Evolutionary conservation across 2,888 invertebrate genomes (phyloP).

Genomic region (Coecobrya sp.): DNA sequence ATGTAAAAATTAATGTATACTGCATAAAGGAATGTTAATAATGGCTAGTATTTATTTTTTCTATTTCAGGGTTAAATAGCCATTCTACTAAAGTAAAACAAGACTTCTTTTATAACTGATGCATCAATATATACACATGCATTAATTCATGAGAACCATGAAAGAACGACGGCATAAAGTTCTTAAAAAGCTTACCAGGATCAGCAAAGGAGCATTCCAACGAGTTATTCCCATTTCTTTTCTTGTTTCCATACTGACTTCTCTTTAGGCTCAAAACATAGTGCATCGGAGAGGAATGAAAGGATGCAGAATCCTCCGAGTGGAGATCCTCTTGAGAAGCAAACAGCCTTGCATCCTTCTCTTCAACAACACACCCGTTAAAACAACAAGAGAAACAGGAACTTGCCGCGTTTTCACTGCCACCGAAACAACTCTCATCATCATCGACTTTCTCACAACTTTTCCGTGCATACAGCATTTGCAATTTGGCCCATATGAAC

Average conservation of each 20-base stretch:
- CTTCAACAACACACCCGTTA: conserved; percentile 18
- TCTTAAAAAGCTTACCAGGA: too few species aligned
- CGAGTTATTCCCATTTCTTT: too few species aligned
- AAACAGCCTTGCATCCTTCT: conserved; percentile 72
- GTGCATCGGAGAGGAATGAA: conserved; percentile 29
- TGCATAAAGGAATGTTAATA: too few species aligned
- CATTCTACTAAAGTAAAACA: too few species aligned
- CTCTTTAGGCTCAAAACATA: not conserved
- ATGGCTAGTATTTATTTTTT: too few species aligned
- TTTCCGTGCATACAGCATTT: not conserved
- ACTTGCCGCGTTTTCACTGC: conserved; percentile 16
- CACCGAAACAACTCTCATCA: not conserved
- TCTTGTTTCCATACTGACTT: not conserved
- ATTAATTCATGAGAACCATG: too few species aligned
- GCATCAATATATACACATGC: too few species aligned
- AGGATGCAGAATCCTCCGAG: not conserved
- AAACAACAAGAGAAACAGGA: not conserved
- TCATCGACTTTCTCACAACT: not conserved
- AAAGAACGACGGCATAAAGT: too few species aligned
- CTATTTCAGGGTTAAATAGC: too few species aligned
- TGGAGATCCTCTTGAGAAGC: conserved; percentile 27
- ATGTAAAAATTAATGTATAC: too few species aligned
- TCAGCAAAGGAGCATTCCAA: too few species aligned
- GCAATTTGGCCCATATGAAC: conserved; percentile 64
- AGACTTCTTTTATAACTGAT: too few species aligned